Base-by-base conservation (phyloP, 1,140 invertebrate species). In the Bicyclus anynana region DNA sequence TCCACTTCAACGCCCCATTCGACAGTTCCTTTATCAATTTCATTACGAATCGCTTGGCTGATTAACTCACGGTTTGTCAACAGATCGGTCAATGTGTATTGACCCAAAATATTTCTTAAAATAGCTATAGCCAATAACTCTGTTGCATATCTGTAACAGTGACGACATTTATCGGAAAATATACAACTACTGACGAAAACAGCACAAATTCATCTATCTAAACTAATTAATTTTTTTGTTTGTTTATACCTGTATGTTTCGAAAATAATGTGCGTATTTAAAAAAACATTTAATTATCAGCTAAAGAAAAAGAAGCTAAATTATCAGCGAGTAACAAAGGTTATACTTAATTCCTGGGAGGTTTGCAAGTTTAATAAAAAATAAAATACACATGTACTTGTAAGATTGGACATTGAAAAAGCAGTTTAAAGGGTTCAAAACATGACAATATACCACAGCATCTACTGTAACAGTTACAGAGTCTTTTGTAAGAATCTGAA, bases 401-500 rank as follows among this genome's bases (percentile, higher is more conserved):
- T 94, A 94, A 70, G 94, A 93, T 37, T 92, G 92, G 10, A 96
- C 93, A 82, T 95, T 94, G 17, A 94, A 90, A 10, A 95, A 91
- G 7, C 95, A 94, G 69, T 93, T 93, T 0, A 96, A 90, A 0
- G 96, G 95, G 72, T 96, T 93, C 66, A 90, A 91, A 54, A 97
- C 93, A 57, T 94, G 91, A 80, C 96, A 97, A 79, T 97, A 98
- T 21, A 97, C 94, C 9, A 96, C 95, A 1, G 96, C 96, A 81
- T 97, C 96, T 13, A 97, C 96, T 10, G 93, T 93, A 0, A 97
- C 96, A 0, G 96, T 98, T 2, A 98, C 96, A 5, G 94, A 95
- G 80, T 98, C 97, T 87, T 95, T 95, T 4, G 95, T 96, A 53
- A 98, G 90, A 49, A 97, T 93, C 79, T 82, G 72, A 56, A 77